Evolutionary conservation across 2,113 vertebrate genomes (phyloP).

Genomic region (Rhinolophus sinicus): DNA sequence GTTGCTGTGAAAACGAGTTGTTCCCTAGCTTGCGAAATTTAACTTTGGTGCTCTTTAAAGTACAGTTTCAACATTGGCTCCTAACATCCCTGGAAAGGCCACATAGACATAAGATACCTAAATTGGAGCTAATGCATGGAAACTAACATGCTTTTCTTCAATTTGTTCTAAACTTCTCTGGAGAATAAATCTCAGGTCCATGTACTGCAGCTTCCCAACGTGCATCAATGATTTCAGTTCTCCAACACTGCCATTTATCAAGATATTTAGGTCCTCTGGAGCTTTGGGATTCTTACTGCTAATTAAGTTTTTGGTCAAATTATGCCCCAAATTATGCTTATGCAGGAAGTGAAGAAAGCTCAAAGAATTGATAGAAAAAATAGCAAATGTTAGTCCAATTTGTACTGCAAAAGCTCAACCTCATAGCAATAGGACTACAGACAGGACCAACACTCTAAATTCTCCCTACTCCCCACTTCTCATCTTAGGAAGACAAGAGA

Average conservation of each 20-base stretch:
- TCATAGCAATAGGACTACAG: neutral
- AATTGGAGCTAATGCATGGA: neutral
- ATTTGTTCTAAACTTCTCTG: conserved; percentile 28
- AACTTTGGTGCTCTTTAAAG: conserved; percentile 78
- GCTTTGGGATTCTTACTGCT: neutral
- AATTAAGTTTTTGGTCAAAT: conserved; percentile 7
- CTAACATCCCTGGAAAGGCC: conserved; percentile 67
- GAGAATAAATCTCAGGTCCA: conserved; percentile 3
- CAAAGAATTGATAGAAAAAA: conserved; percentile 13
- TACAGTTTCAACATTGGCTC: conserved; percentile 76
- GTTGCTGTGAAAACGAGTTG: conserved; percentile 81
- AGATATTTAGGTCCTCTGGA: neutral
- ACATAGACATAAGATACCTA: neutral
- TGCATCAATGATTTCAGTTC: neutral
- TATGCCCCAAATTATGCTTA: neutral
- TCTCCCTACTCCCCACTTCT: neutral
- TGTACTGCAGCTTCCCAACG: neutral
- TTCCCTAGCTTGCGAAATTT: conserved; percentile 78
- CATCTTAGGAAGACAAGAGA: neutral
- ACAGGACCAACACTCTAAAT: neutral
- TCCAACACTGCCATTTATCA: neutral
- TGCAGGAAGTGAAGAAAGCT: neutral
- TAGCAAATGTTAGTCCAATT: neutral
- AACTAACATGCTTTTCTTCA: neutral
- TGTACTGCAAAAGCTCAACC: neutral